Evolutionary conservation across 2,797 vertebrate genomes (phyloP), one percentile per base, ranked within the genome.

Genomic region (Sciurus carolinensis): DNA sequence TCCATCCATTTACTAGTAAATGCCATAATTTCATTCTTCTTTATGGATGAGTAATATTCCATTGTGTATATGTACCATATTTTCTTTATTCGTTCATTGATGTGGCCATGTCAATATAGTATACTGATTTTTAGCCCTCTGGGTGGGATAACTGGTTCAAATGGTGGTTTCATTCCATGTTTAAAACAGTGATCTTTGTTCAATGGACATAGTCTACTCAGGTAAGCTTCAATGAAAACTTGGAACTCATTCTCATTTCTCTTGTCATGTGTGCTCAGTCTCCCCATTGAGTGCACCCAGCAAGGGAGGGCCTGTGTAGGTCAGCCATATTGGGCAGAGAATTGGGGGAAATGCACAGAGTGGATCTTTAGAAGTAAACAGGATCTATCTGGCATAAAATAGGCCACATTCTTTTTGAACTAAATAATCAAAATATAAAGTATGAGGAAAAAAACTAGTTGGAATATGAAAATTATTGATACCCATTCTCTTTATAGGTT

Each of bases 391-490:
- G 33, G 10, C 15, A 64, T 54, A 87, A 79, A 72, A 81, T 72
- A 54, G 9, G 28, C 62, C 79, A 54, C 9, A 33, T n/a, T 86
- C 22, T 92, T 93, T 89, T 77, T 50, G 17, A 95, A 85, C 50
- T 42, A 94, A 82, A 80, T 87, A 50, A 50, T 89, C 52, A 81
- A 50, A 81, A 75, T 64, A 82, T 33, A 76, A 54, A 87, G 87
- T 8, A 50, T 14, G 1, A 4, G 8, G 10, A 26, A 22, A 39
- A 82, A 11, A 81, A n/a, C 11, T 88, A 33, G 8, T 76, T 83
- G 57, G 18, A 47, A 62, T 67, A 64, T 75, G 36, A 9, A 42
- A 93, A 94, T 87, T 79, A 71, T 50, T 73, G 28, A n/a, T n/a
- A 82, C 20, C 36, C 12, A 64, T 87, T 97, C 85, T 92, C 14